Percentiles rank a stretch among this genome's conserved stretches.
Conservation (phyloP, 2,113 vertebrate genomes). For the Cynocephalus volans region DNA sequence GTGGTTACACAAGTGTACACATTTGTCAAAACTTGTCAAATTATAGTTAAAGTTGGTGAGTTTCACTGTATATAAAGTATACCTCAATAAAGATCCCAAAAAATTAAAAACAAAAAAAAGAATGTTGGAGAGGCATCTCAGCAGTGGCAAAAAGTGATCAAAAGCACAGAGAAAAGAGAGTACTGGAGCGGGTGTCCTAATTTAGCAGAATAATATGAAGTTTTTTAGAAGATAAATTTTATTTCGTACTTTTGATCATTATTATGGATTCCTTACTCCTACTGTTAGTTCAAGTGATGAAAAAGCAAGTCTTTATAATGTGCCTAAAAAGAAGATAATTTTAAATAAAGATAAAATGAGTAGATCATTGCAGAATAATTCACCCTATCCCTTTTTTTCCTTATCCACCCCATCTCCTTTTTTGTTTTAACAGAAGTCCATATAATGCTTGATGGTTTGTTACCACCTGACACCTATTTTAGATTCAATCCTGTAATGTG, state of each 20-base stretch:
- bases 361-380: slow-evolving; percentile 30
- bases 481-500: slow-evolving; percentile 97
- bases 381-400: not conserved
- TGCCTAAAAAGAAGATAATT: slow-evolving; percentile 37
- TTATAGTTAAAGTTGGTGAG: slow-evolving; percentile 26
- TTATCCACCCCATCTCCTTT: not conserved
- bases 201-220: not conserved
- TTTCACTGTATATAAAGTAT: not conserved
- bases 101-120: slow-evolving; percentile 14
- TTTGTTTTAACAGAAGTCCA: slow-evolving; percentile 95
- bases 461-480: slow-evolving; percentile 96
- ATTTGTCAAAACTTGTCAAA: not conserved
- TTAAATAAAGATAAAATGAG: slow-evolving; percentile 41
- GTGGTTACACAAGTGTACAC: not conserved
- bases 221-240: slow-evolving; percentile 37
- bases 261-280: slow-evolving; percentile 8
- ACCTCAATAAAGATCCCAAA: not conserved
- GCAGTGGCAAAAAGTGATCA: not conserved
- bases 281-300: slow-evolving; percentile 12
- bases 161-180: not conserved
- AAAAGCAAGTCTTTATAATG: slow-evolving; percentile 57
- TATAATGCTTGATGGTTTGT: slow-evolving; percentile 95
- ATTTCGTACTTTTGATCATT: not conserved
- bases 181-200: not conserved
- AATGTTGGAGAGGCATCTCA: slow-evolving; percentile 22